Evolutionary conservation across 2,797 vertebrate genomes (phyloP), one percentile per base, ranked within the genome.

Genomic region (Premnoplex brunnescens): DNA sequence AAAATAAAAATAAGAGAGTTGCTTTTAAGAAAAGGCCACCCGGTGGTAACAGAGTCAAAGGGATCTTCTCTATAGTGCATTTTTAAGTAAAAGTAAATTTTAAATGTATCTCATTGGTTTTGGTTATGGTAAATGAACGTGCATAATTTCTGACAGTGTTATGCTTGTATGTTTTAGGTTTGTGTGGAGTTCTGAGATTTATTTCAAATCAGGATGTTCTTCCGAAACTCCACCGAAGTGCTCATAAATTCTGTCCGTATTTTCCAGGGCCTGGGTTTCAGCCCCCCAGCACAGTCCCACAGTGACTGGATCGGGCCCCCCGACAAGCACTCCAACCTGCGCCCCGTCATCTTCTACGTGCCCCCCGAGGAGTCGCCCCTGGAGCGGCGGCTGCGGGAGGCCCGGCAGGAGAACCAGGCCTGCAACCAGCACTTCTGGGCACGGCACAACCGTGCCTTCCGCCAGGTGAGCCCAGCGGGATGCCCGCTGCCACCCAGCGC

Each of bases 221-320:
- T 22, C 30, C 13, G 3, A 4, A 26, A 0, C 26, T 5, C 13
- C 1, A 10, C 49, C 4, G 5, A 32, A 26, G 39, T 1, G 22
- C 10, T 19, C 2, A 0, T 51, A 13, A 46, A 1, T 6, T 27
- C 59, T 62, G 48, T 24, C 34, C 12, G 59, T 73, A 2, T 77
- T 39, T 69, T 77, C 10, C 66, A 99, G 99, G 97, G 91, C 32
- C 96, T 93, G 43, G 64, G 83, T 28, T 98, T 98, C 97, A 97
- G 89, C 34, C 99, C 99, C 8, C 97, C 98, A 0, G 69, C 98
- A 9, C 96, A 97, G 72, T 98, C 99, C n/a, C 96, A 87, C 12
- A 96, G 97, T 1, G 99, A 99, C 96, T 99, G 99, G 99, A 98
- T 99, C 32, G 99, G 99, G 11, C 99, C 99, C 13, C 99, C 99